Percentiles rank a stretch among this genome's conserved stretches.
These are phyloP conservation scores for Pachyuromys duprasi DNA, from an alignment of 2,797 vertebrate genomes.

Conservation along the genomic window DNA sequence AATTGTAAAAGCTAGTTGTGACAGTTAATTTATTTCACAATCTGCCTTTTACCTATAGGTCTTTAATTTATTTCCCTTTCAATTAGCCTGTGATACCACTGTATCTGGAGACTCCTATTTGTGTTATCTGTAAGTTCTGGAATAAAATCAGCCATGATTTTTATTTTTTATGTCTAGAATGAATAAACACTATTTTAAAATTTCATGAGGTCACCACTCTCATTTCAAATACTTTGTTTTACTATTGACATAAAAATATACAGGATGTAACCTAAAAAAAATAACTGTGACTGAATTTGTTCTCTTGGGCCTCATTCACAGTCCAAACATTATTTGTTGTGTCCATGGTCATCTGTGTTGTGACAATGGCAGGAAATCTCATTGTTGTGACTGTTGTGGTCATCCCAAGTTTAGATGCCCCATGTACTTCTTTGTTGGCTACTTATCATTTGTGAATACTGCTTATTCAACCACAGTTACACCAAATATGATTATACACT, in stretches of 20 bases:
- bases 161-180: not conserved
- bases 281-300: slow-evolving; percentile 75
- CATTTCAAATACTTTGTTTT: slow-evolving; percentile 19
- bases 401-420: slow-evolving; percentile 53
- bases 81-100: not conserved
- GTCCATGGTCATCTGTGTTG: slow-evolving; percentile 70
- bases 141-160: not conserved
- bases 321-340: slow-evolving; percentile 57
- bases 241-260: not conserved
- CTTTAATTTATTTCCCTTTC: not conserved
- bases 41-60: not conserved
- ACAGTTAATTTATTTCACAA: not conserved
- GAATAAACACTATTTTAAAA: not conserved
- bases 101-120: not conserved
- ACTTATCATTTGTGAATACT: slow-evolving; percentile 76
- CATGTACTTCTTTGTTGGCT: slow-evolving; percentile 80
- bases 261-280: not conserved
- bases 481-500: slow-evolving; percentile 71
- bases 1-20: not conserved
- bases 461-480: slow-evolving; percentile 62
- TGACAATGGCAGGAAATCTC: slow-evolving; percentile 71
- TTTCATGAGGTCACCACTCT: not conserved
- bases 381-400: slow-evolving; percentile 62
- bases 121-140: not conserved
- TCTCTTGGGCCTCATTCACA: slow-evolving; percentile 70